A percentile compares a stretch with the other conserved stretches of the same genome.
phyloP scores from a whole-genome alignment of 2,888 invertebrate species.

The Andrena flavipes region DNA sequence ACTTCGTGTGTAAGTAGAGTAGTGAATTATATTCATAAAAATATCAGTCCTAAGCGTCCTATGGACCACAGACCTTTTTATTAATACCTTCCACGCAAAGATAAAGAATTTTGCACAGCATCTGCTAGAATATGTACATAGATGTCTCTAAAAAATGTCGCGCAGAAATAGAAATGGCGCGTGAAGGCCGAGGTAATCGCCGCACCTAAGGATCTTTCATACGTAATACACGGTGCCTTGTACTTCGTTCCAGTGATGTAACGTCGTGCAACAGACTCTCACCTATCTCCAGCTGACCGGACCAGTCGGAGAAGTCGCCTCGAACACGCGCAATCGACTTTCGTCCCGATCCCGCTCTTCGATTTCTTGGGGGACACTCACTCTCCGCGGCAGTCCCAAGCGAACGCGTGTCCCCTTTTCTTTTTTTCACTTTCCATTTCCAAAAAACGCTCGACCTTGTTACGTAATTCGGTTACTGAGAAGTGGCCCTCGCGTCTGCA shows the following conservation, averaged over 20 bases:
- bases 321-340: slow-evolving; percentile 32
- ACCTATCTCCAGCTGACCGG: slow-evolving; percentile 57
- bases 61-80: too few relatives aligned
- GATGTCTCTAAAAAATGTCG: not conserved
- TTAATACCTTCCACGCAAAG: too few relatives aligned
- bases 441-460: slow-evolving; percentile 45
- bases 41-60: too few relatives aligned
- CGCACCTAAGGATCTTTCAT: not conserved
- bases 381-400: not conserved
- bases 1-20: too few relatives aligned
- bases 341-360: slow-evolving; percentile 29
- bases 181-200: slow-evolving; percentile 22
- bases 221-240: slow-evolving; percentile 30
- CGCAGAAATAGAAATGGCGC: not conserved
- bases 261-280: slow-evolving; percentile 63
- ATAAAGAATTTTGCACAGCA: too few relatives aligned
- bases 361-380: slow-evolving; percentile 6
- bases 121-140: too few relatives aligned
- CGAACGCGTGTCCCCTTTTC: not conserved
- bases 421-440: slow-evolving; percentile 26
- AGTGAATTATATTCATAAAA: too few relatives aligned
- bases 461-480: slow-evolving; percentile 19
- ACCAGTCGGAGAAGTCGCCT: slow-evolving; percentile 35
- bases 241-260: slow-evolving; percentile 60
- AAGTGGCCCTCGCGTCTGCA: not conserved